Conservation (phyloP, 2,797 vertebrate genomes). For the Pygocentrus nattereri region DNA sequence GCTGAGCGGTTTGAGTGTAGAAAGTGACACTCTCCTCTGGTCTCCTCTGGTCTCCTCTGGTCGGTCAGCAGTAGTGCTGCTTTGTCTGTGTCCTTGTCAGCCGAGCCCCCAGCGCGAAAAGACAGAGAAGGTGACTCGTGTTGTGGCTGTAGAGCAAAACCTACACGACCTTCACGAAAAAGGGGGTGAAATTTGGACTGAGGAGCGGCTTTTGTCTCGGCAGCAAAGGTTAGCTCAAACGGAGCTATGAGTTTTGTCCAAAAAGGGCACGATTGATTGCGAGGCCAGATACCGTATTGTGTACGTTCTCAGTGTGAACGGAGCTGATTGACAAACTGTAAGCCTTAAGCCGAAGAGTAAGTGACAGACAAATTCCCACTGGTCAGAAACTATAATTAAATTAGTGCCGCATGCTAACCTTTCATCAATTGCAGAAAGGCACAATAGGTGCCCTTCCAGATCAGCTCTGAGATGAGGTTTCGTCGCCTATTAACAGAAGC, state of each 20-base stretch:
- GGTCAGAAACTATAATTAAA: slow-evolving; percentile 42
- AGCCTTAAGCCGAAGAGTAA: slow-evolving; percentile 32
- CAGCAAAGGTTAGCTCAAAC: slow-evolving; percentile 35
- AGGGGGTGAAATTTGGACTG: slow-evolving; percentile 16
- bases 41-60: slow-evolving; percentile 68
- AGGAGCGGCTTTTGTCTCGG: slow-evolving; percentile 48
- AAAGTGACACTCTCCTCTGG: slow-evolving; percentile 72
- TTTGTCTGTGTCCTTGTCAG: neutral
- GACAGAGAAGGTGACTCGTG: slow-evolving; percentile 36
- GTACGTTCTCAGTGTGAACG: slow-evolving; percentile 33
- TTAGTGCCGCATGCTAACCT: slow-evolving; percentile 36
- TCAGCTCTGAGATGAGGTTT: slow-evolving; percentile 19
- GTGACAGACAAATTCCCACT: slow-evolving; percentile 43
- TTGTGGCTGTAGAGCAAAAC: slow-evolving; percentile 43
- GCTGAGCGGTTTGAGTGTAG: slow-evolving; percentile 80
- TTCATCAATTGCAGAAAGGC: slow-evolving; percentile 42
- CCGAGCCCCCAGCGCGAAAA: neutral
- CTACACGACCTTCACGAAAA: slow-evolving; percentile 37
- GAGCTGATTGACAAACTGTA: slow-evolving; percentile 52
- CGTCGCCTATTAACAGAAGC: slow-evolving; percentile 13
- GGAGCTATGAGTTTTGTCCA: slow-evolving; percentile 14
- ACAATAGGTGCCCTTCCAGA: slow-evolving; percentile 45
- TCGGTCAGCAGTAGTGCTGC: slow-evolving; percentile 37
- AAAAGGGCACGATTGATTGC: slow-evolving; percentile 33
- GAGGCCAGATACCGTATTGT: slow-evolving; percentile 19